Evolutionary conservation across 2,113 vertebrate species (phyloP).

Genomic region (Euleptes europaea): DNA sequence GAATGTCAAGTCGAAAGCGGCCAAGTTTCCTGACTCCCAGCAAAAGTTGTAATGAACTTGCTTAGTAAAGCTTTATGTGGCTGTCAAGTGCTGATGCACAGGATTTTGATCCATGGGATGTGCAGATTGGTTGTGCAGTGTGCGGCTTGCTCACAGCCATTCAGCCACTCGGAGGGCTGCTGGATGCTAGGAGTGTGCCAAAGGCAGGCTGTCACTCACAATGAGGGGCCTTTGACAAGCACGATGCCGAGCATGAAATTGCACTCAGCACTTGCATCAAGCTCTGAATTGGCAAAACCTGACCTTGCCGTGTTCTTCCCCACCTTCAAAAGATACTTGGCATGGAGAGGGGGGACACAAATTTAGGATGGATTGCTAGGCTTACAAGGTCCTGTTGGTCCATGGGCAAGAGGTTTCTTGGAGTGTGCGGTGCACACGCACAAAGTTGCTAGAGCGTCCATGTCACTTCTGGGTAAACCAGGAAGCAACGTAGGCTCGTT

Average conservation of each 20-base stretch:
- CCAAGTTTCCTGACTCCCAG: neutral
- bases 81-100: neutral
- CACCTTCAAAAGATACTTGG: neutral
- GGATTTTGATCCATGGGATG: conserved; percentile 3
- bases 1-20: neutral
- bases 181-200: neutral
- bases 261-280: conserved; percentile 8
- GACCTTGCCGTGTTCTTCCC: conserved; percentile 4
- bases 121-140: neutral
- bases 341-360: neutral
- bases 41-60: conserved; percentile 2
- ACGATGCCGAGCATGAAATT: conserved; percentile 30
- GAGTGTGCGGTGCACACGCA: too few species aligned
- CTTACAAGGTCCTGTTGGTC: too few species aligned
- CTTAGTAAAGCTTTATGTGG: neutral
- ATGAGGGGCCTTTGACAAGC: conserved; percentile 12
- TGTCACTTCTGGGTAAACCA: too few species aligned
- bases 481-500: too few species aligned
- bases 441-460: too few species aligned
- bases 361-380: neutral
- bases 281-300: neutral
- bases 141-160: neutral
- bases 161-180: neutral
- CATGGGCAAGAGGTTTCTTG: too few species aligned
- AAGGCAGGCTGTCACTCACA: conserved; percentile 21